phyloP scores from a whole-genome alignment of 2,888 invertebrate genomes.

The Tenthredo notha region DNA sequence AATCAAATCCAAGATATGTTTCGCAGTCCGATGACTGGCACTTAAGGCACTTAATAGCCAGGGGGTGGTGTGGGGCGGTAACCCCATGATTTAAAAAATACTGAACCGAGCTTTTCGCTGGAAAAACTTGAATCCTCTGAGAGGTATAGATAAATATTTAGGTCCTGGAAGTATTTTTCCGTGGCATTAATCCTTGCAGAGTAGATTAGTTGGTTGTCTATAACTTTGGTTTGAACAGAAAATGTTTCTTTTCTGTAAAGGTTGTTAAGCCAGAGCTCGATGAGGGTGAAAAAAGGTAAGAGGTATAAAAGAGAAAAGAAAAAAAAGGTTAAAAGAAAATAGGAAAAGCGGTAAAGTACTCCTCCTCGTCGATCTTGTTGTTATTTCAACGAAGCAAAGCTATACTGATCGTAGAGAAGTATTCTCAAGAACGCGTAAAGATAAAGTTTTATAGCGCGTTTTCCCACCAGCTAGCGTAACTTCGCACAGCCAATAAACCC shows the following conservation, averaged over 20 bases:
- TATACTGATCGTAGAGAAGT: neutral
- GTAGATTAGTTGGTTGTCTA: neutral
- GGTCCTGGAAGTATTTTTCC: neutral
- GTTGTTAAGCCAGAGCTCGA: neutral
- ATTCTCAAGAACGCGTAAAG: conserved; percentile 8
- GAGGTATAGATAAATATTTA: neutral
- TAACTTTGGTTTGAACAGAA: neutral
- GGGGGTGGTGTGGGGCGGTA: neutral
- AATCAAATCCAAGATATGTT: neutral
- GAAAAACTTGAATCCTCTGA: neutral
- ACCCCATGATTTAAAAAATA: neutral
- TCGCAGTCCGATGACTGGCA: neutral
- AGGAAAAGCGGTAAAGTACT: neutral
- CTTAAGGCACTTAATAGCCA: neutral
- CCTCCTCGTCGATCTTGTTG: neutral
- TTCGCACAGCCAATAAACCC: conserved; percentile 22
- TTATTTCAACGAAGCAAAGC: conserved; percentile 27
- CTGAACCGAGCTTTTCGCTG: neutral
- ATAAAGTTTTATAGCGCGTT: conserved; percentile 16
- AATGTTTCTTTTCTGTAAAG: neutral
- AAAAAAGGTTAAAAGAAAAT: neutral
- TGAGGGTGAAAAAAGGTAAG: neutral
- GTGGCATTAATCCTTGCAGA: neutral
- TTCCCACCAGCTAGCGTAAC: neutral
- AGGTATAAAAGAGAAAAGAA: neutral